These are phyloP conservation scores for Thymelicus lineola DNA, from an alignment of 2,888 invertebrate species.

Conservation along the genomic window DNA sequence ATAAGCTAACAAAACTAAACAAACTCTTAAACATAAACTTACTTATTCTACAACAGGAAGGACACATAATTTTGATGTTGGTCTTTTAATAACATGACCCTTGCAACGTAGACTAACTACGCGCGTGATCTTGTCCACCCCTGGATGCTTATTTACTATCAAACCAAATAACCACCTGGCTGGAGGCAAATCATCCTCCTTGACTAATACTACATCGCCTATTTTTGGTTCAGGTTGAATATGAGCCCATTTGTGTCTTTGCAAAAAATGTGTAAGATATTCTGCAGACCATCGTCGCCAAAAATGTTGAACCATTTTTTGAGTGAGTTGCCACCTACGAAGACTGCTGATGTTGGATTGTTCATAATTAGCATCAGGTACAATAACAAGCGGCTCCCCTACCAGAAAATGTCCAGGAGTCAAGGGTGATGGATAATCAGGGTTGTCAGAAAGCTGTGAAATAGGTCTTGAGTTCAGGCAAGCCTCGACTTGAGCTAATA, in stretches of 20 bases:
- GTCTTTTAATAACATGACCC: too few species aligned
- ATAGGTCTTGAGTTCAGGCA: conserved; percentile 41
- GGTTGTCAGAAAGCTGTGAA: conserved; percentile 25
- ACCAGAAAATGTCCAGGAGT: conserved; percentile 45
- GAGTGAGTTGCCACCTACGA: conserved; percentile 41
- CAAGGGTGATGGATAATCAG: conserved; percentile 37
- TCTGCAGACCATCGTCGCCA: too few species aligned
- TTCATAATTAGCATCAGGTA: conserved; percentile 39
- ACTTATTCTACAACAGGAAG: too few species aligned
- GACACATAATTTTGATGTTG: too few species aligned
- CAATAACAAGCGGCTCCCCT: conserved; percentile 40
- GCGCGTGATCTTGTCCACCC: conserved; percentile 40
- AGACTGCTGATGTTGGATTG: conserved; percentile 32
- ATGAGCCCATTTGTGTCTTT: too few species aligned
- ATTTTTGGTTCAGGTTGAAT: conserved; percentile 38
- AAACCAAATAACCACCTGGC: conserved; percentile 38
- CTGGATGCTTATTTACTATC: conserved; percentile 39
- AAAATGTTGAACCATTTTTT: too few species aligned
- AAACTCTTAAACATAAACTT: too few species aligned
- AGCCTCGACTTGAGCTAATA: conserved; percentile 39
- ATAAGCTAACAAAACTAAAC: too few species aligned
- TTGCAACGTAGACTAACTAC: too few species aligned
- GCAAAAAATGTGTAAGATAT: too few species aligned
- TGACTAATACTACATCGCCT: conserved; percentile 40
- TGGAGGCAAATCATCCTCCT: conserved; percentile 42